A percentile compares a stretch with the other conserved stretches of the same genome.
phyloP scores from a whole-genome alignment of 1,140 invertebrate genomes.

The Carcinoscorpius rotundicauda region DNA sequence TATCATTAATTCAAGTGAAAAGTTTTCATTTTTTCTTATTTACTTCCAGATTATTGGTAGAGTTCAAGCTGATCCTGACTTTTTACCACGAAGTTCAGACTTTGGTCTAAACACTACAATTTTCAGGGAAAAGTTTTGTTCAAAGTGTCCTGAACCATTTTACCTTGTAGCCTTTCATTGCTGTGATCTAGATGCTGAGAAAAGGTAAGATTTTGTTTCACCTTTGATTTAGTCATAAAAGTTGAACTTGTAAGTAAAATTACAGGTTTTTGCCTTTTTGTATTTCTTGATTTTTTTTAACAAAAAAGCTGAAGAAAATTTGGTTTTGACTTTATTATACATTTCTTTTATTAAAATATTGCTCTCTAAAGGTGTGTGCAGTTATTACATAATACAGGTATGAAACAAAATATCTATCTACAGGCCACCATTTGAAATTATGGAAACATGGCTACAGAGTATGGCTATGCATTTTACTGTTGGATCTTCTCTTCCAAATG shows the following conservation, averaged over 20 bases:
- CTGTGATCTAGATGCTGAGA: slow-evolving; percentile 23
- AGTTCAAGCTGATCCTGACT: slow-evolving; percentile 85
- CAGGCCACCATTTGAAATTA: slow-evolving; percentile 72
- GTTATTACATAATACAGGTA: no score
- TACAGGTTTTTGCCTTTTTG: no score
- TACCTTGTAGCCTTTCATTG: slow-evolving; percentile 53
- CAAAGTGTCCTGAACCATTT: slow-evolving; percentile 72
- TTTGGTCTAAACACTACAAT: slow-evolving; percentile 79
- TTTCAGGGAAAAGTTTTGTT: slow-evolving; percentile 77
- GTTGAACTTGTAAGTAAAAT: no score
- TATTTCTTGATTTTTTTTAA: no score
- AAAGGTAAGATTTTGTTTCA: slow-evolving; percentile 36
- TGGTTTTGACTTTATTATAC: no score
- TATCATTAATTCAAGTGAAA: background rate
- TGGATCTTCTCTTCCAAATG: slow-evolving; percentile 46
- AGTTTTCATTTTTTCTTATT: slow-evolving; percentile 1
- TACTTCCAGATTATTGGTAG: slow-evolving; percentile 70
- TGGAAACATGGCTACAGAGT: slow-evolving; percentile 66
- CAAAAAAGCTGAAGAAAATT: no score
- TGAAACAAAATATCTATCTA: slow-evolving; percentile 8
- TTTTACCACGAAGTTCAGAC: slow-evolving; percentile 71
- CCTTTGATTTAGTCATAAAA: no score
- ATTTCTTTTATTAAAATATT: no score
- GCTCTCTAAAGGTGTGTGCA: no score
- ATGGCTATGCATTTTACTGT: slow-evolving; percentile 55